A percentile compares a stretch with the other conserved stretches of the same genome.
phyloP scores from a whole-genome alignment of 1,140 invertebrate genomes.

The Sarcophaga bullata region DNA sequence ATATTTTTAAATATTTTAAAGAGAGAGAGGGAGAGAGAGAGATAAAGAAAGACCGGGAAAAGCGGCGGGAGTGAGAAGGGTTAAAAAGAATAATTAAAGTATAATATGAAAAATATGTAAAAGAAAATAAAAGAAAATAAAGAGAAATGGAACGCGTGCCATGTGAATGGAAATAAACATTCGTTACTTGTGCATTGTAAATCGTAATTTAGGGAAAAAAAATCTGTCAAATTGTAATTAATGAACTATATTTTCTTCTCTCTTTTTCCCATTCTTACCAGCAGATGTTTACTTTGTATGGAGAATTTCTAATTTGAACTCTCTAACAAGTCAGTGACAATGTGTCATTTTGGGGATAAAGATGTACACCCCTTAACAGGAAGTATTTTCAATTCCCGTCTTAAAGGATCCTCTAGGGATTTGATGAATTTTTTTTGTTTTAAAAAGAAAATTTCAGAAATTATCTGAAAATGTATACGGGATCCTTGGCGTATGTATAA shows the following conservation, averaged over 20 bases:
- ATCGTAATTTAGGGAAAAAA: slow-evolving; percentile 2
- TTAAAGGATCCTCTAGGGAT: neutral
- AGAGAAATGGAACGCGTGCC: slow-evolving; percentile 5
- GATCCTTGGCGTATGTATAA: slow-evolving; percentile 21
- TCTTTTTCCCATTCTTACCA: neutral
- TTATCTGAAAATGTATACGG: too few species aligned
- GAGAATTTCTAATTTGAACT: neutral
- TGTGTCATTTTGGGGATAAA: slow-evolving; percentile 14
- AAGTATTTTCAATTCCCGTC: neutral
- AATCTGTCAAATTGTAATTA: slow-evolving; percentile 35
- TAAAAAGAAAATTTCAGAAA: too few species aligned
- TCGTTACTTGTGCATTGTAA: too few species aligned
- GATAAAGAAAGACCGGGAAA: neutral
- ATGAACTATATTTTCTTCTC: neutral
- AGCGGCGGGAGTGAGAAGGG: too few species aligned
- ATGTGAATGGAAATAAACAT: neutral
- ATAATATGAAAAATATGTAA: too few species aligned
- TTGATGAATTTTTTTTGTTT: neutral
- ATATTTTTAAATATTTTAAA: slow-evolving; percentile 13
- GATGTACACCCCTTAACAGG: neutral
- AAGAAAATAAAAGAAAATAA: neutral
- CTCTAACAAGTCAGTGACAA: neutral
- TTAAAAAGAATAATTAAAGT: too few species aligned
- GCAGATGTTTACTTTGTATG: neutral
- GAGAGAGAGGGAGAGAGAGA: neutral